Percentiles rank a stretch among this genome's conserved stretches.
phyloP scores from a whole-genome alignment of 2,888 invertebrate genomes.

The Mimas tiliae region DNA sequence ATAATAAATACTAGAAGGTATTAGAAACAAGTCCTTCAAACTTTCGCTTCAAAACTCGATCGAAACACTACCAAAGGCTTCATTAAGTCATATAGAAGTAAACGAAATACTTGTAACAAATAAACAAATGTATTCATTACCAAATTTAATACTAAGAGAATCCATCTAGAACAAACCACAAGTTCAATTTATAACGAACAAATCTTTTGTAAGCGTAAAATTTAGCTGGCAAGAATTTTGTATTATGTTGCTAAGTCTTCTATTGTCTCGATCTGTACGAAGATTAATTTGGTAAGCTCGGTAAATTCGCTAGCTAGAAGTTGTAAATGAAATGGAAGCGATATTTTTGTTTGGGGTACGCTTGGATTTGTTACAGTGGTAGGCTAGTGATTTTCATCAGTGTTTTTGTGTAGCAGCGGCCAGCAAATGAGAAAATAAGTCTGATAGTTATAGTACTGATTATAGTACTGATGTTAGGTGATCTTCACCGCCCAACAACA shows the following conservation, averaged over 20 bases:
- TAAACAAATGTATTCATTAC: slow-evolving; percentile 27
- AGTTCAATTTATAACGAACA: slow-evolving; percentile 52
- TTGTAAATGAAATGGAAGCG: slow-evolving; percentile 45
- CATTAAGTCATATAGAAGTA: slow-evolving; percentile 1
- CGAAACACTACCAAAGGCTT: neutral
- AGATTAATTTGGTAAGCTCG: slow-evolving; percentile 75
- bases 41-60: neutral
- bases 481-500: too few relatives aligned
- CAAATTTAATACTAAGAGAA: slow-evolving; percentile 32
- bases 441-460: too few relatives aligned
- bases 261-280: slow-evolving; percentile 75
- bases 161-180: slow-evolving; percentile 38
- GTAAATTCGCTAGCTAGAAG: slow-evolving; percentile 53
- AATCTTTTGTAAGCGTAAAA: slow-evolving; percentile 60
- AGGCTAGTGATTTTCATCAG: neutral
- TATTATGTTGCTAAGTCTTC: slow-evolving; percentile 69
- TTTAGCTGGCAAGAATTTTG: slow-evolving; percentile 61
- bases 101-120: slow-evolving; percentile 14
- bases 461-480: too few relatives aligned
- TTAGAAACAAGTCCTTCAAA: neutral
- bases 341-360: slow-evolving; percentile 32
- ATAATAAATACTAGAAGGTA: neutral
- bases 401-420: too few relatives aligned
- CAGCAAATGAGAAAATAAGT: too few relatives aligned
- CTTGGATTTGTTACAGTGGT: neutral